Conservation (phyloP, 2,797 vertebrate genomes). For the Aplochiton taeniatus region DNA sequence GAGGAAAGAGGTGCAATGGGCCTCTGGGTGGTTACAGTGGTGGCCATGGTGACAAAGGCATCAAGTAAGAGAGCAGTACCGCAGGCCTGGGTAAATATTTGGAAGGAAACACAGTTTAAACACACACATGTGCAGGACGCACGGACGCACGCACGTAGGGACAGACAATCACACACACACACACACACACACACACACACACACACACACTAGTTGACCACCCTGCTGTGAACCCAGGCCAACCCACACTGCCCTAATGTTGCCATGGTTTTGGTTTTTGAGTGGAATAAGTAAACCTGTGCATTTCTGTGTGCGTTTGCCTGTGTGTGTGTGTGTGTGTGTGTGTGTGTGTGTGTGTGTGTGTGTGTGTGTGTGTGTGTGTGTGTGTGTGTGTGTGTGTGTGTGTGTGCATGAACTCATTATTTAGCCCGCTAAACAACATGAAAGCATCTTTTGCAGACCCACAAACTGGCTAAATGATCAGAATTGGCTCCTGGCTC, state of each 20-base stretch:
- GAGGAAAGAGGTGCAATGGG: too few species aligned
- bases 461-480: too few species aligned
- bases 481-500: too few species aligned
- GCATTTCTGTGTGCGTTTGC: conserved; percentile 5
- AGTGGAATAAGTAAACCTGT: conserved; percentile 5
- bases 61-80: conserved; percentile 12
- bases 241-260: conserved; percentile 37
- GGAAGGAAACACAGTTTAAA: neutral
- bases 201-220: conserved; percentile 44
- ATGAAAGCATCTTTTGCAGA: too few species aligned
- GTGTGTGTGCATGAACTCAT: neutral
- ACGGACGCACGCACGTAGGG: conserved; percentile 26
- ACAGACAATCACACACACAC: conserved; percentile 32
- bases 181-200: conserved; percentile 26
- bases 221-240: conserved; percentile 41
- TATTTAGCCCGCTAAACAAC: too few species aligned
- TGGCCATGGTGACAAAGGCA: too few species aligned
- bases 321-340: conserved; percentile 13
- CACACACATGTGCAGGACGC: neutral
- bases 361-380: conserved; percentile 19
- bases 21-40: too few species aligned
- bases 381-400: neutral
- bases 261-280: conserved; percentile 48
- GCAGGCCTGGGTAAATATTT: conserved; percentile 58
- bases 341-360: neutral